Conservation (phyloP, 2,797 vertebrate genomes). For the Periophthalmus magnuspinnatus region DNA sequence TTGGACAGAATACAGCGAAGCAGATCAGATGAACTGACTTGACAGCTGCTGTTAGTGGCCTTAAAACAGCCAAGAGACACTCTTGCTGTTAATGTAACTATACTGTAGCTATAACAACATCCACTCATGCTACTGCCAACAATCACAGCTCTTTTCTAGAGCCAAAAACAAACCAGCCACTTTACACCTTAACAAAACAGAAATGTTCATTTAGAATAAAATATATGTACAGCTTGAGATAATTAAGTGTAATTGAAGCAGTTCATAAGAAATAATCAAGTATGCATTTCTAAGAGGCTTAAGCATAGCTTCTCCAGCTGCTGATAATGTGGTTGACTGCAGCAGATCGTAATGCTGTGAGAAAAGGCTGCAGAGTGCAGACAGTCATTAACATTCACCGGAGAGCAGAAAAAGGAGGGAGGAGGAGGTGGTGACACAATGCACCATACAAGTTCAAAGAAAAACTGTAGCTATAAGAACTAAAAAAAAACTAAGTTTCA, state of each 20-base stretch:
- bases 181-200: too few species aligned
- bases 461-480: slow-evolving; percentile 32
- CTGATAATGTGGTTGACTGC: slow-evolving; percentile 54
- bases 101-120: slow-evolving; percentile 17
- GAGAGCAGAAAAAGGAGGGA: slow-evolving; percentile 51
- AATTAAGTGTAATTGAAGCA: not conserved
- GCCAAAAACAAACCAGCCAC: not conserved
- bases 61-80: slow-evolving; percentile 7
- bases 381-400: slow-evolving; percentile 73
- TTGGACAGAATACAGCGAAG: slow-evolving; percentile 17
- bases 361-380: slow-evolving; percentile 64
- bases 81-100: not conserved
- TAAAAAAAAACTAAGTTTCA: slow-evolving; percentile 17
- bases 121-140: slow-evolving; percentile 5
- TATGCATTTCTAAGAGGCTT: not conserved
- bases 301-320: slow-evolving; percentile 26
- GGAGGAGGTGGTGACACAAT: slow-evolving; percentile 59
- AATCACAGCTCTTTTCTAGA: not conserved
- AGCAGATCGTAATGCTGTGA: slow-evolving; percentile 58
- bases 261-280: not conserved
- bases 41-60: slow-evolving; percentile 29
- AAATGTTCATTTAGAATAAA: not conserved
- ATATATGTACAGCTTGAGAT: not conserved
- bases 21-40: slow-evolving; percentile 26
- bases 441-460: slow-evolving; percentile 63